Evolutionary conservation across 53 echinoderm and acorn worm genomes (phyloP).

Genomic region (Luidia sarsii): DNA sequence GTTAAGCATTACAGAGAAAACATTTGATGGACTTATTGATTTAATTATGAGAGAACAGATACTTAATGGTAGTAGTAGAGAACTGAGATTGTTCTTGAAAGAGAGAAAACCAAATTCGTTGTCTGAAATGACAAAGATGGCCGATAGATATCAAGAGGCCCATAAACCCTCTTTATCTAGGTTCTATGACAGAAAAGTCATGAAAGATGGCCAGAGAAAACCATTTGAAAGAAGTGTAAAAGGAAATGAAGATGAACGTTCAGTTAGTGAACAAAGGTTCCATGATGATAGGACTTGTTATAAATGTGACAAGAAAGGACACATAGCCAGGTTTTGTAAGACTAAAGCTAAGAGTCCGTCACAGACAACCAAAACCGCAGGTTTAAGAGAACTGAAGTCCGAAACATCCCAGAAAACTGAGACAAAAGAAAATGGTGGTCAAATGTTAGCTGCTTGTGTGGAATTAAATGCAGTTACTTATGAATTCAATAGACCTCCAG

Average conservation of each 20-base stretch:
- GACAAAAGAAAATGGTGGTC: background rate
- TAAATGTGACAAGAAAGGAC: slow-evolving; percentile 15
- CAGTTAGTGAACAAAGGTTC: background rate
- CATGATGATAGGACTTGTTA: background rate
- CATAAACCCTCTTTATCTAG: background rate
- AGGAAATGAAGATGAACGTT: no score
- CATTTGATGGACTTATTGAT: slow-evolving; percentile 24
- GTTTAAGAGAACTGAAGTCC: no score
- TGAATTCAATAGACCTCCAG: background rate
- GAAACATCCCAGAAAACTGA: background rate
- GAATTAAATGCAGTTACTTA: background rate
- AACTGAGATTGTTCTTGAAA: slow-evolving; percentile 10
- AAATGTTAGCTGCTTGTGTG: background rate
- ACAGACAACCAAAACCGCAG: background rate
- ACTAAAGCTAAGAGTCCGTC: background rate
- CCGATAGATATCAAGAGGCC: background rate
- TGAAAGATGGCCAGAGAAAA: background rate
- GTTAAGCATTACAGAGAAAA: background rate
- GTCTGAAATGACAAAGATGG: slow-evolving; percentile 14
- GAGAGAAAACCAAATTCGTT: slow-evolving; percentile 36
- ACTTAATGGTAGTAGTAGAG: slow-evolving; percentile 12
- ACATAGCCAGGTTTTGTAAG: slow-evolving; percentile 2
- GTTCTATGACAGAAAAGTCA: background rate
- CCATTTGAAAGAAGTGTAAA: background rate
- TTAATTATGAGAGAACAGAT: slow-evolving; percentile 23